Evolutionary conservation across 2,113 vertebrate species (phyloP).

Genomic region (Neotoma lepida): DNA sequence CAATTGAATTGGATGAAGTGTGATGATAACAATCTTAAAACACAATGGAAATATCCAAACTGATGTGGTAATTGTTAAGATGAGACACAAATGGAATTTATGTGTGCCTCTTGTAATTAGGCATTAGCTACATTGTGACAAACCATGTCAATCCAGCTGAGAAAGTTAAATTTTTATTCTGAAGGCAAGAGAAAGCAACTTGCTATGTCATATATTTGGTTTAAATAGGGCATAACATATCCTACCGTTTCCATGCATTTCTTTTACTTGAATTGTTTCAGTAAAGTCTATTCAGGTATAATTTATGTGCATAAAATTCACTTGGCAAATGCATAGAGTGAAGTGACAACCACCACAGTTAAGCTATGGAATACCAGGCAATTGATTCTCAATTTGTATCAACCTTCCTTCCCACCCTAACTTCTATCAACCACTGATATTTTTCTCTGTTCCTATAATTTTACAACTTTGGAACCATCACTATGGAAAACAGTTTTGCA

Average conservation of each 20-base stretch:
- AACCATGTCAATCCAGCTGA: neutral
- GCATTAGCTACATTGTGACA: conserved; percentile 31
- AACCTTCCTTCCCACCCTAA: neutral
- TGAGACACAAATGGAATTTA: neutral
- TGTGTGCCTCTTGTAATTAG: neutral
- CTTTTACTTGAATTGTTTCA: conserved; percentile 52
- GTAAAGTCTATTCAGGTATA: conserved; percentile 50
- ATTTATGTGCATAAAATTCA: conserved; percentile 52
- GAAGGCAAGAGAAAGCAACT: conserved; percentile 40
- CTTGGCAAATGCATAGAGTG: conserved; percentile 24
- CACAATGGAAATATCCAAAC: neutral
- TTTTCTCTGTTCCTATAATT: conserved; percentile 41
- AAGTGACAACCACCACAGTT: neutral
- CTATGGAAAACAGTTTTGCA: conserved; percentile 45
- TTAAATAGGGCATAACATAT: conserved; percentile 56
- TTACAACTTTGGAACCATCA: conserved; percentile 9
- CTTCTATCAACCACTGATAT: neutral
- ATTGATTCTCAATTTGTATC: conserved; percentile 26
- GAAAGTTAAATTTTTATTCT: conserved; percentile 47
- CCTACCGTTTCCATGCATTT: conserved; percentile 52
- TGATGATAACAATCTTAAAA: neutral
- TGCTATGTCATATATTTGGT: conserved; percentile 44
- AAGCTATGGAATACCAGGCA: conserved; percentile 19
- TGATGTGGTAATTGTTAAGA: neutral
- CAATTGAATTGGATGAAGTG: neutral